These are phyloP conservation scores for Muraenolepis orangiensis DNA, from an alignment of 2,797 vertebrate species.

Conservation along the genomic window DNA sequence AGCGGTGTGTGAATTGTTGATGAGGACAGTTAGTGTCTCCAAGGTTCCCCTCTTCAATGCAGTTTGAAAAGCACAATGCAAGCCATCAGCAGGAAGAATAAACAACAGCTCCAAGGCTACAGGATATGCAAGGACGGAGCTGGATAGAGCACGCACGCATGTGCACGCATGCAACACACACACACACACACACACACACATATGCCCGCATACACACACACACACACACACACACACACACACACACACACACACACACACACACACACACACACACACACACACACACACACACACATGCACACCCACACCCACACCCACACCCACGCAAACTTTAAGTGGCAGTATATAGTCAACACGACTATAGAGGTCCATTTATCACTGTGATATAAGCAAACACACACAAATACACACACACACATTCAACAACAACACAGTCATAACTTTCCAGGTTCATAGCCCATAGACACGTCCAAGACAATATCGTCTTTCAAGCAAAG, in stretches of 20 bases:
- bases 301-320: neutral
- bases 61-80: constrained; percentile 45
- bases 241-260: no score
- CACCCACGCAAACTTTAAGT: neutral
- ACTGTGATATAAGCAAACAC: neutral
- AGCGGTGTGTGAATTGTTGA: constrained; percentile 59
- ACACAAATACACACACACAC: no score
- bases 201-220: no score
- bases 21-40: constrained; percentile 60
- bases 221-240: no score
- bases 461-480: neutral
- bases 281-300: no score
- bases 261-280: no score
- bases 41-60: constrained; percentile 57
- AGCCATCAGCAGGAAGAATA: constrained; percentile 40
- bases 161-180: no score
- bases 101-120: constrained; percentile 46
- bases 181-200: no score
- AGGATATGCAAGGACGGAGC: neutral
- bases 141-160: no score
- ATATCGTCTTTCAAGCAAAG: neutral
- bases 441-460: neutral
- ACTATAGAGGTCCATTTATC: neutral
- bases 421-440: neutral
- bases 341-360: neutral